Evolutionary conservation across 2,888 invertebrate species (phyloP), one percentile per base, ranked within the genome.

Genomic region (Ariolimax columbianus): DNA sequence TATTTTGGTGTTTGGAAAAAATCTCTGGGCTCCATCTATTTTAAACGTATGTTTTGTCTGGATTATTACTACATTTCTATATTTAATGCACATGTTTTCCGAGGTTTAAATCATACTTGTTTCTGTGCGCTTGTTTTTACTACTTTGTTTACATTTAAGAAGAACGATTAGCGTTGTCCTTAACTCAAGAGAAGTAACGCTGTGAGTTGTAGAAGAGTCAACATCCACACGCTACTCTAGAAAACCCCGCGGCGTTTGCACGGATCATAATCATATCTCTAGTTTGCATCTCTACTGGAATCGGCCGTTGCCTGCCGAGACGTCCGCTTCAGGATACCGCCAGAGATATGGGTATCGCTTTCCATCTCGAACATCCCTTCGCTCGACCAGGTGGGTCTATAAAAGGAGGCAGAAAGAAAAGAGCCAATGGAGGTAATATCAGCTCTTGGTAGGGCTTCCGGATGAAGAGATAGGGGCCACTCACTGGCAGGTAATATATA

Each of bases 231-330:
- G n/a, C 59, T 4, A 7, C 11, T n/a, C 6, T 7, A 4, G 4
- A n/a, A 63, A 63, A 26, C 26, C 59, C 59, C 23, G 59, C 59
- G 26, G 59, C n/a, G n/a, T 63, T 63, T 6, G n/a, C n/a, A 47
- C n/a, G n/a, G 26, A 63, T 63, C 59, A 63, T 63, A 63, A 63
- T n/a, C n/a, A 26, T 63, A 63, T 63, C 59, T 63, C 59, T n/a
- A 11, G 1, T n/a, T n/a, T n/a, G 59, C 4, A 63, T 63, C 59
- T 63, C n/a, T 0, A 63, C 59, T 63, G 59, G 59, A 63, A 63
- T n/a, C 26, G 17, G 26, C n/a, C 26, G 59, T n/a, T n/a, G 26
- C 26, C 26, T 23, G 59, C 59, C 23, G 59, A 11, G 59, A 26
- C 26, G 7, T 7, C 26, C 59, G 6, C n/a, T n/a, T 63, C n/a